A percentile compares a stretch with the other conserved stretches of the same genome.
Conservation (phyloP, 2,113 vertebrate genomes). For the Sakesphorus luctuosus region DNA sequence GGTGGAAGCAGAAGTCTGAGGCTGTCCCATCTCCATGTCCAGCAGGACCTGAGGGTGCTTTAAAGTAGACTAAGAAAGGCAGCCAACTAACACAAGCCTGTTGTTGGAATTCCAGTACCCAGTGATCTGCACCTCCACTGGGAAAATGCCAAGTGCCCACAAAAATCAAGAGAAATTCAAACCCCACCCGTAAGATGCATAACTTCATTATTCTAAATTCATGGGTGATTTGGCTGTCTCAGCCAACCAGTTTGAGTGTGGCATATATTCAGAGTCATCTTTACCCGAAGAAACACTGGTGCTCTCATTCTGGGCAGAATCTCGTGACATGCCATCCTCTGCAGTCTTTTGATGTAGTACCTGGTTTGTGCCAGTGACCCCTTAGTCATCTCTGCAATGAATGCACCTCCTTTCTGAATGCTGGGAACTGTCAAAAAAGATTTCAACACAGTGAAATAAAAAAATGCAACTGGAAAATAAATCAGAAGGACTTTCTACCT, state of each 20-base stretch:
- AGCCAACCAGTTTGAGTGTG: background rate
- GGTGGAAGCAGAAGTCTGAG: background rate
- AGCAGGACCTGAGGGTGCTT: background rate
- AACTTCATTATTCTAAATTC: background rate
- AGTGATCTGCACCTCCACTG: accelerated
- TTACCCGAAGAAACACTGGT: background rate
- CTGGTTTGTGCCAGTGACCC: accelerated
- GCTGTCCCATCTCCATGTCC: background rate
- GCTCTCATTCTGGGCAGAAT: background rate
- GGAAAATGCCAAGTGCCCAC: background rate
- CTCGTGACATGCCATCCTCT: accelerated
- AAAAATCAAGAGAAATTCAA: background rate
- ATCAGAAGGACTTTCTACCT: background rate
- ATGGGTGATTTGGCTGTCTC: background rate
- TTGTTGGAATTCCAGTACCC: background rate
- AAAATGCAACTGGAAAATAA: background rate
- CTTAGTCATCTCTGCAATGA: accelerated
- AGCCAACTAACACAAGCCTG: background rate
- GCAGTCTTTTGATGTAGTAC: background rate
- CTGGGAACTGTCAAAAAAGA: background rate
- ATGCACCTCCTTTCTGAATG: background rate
- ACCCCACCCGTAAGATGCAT: background rate
- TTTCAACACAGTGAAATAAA: background rate
- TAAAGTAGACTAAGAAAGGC: background rate
- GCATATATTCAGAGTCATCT: background rate